Conservation (phyloP, 2,113 vertebrate genomes). For the Oreotrochilus melanogaster region DNA sequence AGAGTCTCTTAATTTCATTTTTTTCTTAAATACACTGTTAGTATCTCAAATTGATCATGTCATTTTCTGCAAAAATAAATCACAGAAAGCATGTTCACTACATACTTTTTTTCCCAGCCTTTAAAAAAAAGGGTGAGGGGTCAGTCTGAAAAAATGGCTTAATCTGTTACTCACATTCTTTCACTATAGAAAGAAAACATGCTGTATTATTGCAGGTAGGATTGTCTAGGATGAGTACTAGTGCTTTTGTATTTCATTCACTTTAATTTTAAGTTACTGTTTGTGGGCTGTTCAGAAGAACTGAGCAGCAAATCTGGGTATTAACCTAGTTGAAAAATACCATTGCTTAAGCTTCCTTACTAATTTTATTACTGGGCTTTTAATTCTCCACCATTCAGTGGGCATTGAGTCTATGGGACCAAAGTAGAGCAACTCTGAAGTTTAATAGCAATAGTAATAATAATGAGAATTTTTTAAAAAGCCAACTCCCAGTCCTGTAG, state of each 20-base stretch:
- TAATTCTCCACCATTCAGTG: background rate
- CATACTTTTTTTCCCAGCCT: background rate
- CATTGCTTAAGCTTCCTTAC: background rate
- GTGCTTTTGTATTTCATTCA: background rate
- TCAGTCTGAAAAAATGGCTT: background rate
- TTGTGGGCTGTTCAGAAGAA: background rate
- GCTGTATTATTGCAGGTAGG: background rate
- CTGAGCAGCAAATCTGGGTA: background rate
- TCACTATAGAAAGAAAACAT: background rate
- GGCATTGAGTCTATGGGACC: background rate
- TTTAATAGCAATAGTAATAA: background rate
- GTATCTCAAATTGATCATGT: background rate
- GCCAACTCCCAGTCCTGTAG: background rate
- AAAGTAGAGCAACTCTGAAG: background rate
- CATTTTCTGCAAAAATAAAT: background rate
- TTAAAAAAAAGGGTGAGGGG: accelerated
- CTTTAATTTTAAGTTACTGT: background rate
- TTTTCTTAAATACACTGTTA: background rate
- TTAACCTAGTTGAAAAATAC: background rate
- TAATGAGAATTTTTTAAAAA: background rate
- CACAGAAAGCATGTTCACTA: background rate
- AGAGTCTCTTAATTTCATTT: background rate
- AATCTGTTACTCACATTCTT: background rate
- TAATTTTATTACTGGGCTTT: background rate
- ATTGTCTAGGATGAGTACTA: background rate